Percentiles rank a stretch among this genome's conserved stretches.
Conservation (phyloP, 2,888 invertebrate genomes). For the Leptinotarsa peninsularis region DNA sequence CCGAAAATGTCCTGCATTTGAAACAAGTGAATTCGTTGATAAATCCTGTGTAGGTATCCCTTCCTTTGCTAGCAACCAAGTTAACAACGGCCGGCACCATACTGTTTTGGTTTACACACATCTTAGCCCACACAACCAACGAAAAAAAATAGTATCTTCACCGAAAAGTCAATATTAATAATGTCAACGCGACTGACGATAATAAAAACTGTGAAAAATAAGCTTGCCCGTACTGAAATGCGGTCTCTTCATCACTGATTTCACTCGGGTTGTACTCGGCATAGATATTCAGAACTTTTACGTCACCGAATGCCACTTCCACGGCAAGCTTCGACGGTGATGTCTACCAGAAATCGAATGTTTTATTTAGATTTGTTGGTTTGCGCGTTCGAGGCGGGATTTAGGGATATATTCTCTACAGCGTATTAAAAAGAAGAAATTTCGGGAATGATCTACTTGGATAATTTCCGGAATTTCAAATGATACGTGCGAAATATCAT, state of each 20-base stretch:
- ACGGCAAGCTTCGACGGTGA: slow-evolving; percentile 30
- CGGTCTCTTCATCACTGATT: slow-evolving; percentile 45
- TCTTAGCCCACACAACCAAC: slow-evolving; percentile 49
- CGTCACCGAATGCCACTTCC: slow-evolving; percentile 54
- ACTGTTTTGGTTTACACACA: slow-evolving; percentile 64
- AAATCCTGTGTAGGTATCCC: slow-evolving; percentile 64
- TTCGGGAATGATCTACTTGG: background rate
- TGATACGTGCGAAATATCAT: background rate
- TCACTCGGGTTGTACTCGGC: slow-evolving; percentile 46
- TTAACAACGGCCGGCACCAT: slow-evolving; percentile 66
- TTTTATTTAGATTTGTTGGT: slow-evolving; percentile 19
- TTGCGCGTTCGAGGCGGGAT: slow-evolving; percentile 6
- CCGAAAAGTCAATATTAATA: slow-evolving; percentile 16
- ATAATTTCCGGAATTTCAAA: background rate
- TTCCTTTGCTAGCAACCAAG: slow-evolving; percentile 64
- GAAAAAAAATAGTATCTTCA: slow-evolving; percentile 19
- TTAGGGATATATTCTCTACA: background rate
- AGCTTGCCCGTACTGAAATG: slow-evolving; percentile 4
- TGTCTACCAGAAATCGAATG: slow-evolving; percentile 25
- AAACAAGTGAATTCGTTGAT: slow-evolving; percentile 64
- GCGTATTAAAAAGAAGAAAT: background rate
- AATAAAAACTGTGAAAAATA: slow-evolving; percentile 16
- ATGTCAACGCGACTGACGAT: background rate
- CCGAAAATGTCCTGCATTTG: slow-evolving; percentile 62
- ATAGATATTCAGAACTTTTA: slow-evolving; percentile 52